Evolutionary conservation across 2,888 invertebrate species (phyloP).

Genomic region (Nematopogon swammerdamellus): DNA sequence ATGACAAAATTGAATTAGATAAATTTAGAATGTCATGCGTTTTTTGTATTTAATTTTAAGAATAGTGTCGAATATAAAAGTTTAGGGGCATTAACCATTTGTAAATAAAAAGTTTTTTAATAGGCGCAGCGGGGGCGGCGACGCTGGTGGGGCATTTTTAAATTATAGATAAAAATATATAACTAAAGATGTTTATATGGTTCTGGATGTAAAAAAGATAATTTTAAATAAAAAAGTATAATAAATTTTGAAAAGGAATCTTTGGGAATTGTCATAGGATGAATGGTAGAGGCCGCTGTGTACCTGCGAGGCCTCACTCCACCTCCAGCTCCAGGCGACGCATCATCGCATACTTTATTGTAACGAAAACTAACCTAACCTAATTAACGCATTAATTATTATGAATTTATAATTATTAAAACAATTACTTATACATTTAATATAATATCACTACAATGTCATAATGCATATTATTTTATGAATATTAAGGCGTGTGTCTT

Average conservation of each 20-base stretch:
- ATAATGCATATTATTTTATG: constrained; percentile 56
- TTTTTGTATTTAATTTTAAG: constrained; percentile 60
- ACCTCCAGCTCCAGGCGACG: constrained; percentile 5
- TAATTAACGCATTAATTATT: constrained; percentile 51
- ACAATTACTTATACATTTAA: constrained; percentile 49
- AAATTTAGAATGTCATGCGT: constrained; percentile 55
- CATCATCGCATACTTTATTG: constrained; percentile 18
- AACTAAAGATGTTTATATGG: constrained; percentile 59
- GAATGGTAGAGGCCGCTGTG: constrained; percentile 9
- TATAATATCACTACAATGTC: constrained; percentile 52
- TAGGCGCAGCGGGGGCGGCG: constrained; percentile 25
- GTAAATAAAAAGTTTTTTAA: constrained; percentile 55
- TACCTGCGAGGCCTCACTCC: constrained; percentile 1
- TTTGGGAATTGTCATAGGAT: constrained; percentile 52
- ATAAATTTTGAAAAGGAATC: constrained; percentile 37
- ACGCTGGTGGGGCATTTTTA: constrained; percentile 37
- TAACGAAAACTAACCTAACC: constrained; percentile 47
- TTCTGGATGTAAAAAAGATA: constrained; percentile 56
- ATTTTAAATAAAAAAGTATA: constrained; percentile 42
- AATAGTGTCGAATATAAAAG: constrained; percentile 60
- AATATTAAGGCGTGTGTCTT: constrained; percentile 47
- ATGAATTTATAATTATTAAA: constrained; percentile 47
- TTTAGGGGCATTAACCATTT: constrained; percentile 71
- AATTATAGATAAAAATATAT: constrained; percentile 49
- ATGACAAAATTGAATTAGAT: constrained; percentile 50